Conservation (phyloP, 2,888 invertebrate species). For the Acanthopleura granulata region DNA sequence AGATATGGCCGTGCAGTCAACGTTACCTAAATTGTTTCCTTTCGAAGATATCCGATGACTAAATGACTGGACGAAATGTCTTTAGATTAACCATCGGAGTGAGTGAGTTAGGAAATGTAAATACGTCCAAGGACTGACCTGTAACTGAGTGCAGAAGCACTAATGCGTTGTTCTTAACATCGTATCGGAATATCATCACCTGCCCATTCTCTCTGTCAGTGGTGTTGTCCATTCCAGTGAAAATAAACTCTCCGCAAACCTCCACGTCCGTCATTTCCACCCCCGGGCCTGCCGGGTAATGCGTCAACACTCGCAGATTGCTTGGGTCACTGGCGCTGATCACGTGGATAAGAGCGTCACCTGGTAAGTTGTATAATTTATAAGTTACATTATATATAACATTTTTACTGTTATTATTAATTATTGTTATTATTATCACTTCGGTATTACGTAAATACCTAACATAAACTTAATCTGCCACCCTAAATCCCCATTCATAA, state of each 20-base stretch:
- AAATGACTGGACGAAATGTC: too few relatives aligned
- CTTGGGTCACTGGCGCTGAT: constrained; percentile 41
- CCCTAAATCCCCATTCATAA: too few relatives aligned
- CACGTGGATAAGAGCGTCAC: constrained; percentile 42
- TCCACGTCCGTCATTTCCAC: constrained; percentile 52
- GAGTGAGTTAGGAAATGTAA: neutral
- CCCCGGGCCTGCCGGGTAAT: constrained; percentile 22
- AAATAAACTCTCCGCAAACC: constrained; percentile 45
- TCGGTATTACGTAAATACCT: too few relatives aligned
- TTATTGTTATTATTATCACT: too few relatives aligned
- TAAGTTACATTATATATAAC: too few relatives aligned
- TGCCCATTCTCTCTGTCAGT: constrained; percentile 31
- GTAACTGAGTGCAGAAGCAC: neutral
- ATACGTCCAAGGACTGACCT: neutral
- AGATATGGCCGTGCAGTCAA: too few relatives aligned
- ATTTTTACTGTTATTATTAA: too few relatives aligned
- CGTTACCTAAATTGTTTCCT: too few relatives aligned
- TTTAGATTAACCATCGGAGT: too few relatives aligned
- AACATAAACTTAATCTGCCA: too few relatives aligned
- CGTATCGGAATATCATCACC: constrained; percentile 36
- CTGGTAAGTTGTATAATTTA: constrained; percentile 28
- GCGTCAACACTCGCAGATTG: constrained; percentile 30
- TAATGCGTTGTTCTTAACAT: neutral
- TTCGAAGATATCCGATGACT: too few relatives aligned
- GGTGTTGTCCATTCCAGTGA: constrained; percentile 41